phyloP scores from a whole-genome alignment of 1,140 invertebrate genomes.

The Odontomachus brunneus region DNA sequence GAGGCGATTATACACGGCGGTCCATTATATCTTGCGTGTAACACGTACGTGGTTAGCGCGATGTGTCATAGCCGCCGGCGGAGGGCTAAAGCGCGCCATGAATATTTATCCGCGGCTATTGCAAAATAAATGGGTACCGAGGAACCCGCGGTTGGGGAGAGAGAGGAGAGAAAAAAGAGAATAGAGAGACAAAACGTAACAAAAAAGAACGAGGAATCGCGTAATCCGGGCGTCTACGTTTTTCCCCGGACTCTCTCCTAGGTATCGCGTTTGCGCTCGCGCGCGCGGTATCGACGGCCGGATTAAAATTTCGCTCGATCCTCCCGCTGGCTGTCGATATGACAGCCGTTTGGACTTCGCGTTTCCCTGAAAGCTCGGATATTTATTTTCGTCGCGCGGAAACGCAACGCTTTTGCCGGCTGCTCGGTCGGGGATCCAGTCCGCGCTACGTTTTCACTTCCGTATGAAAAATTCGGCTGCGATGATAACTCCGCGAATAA shows the following conservation, averaged over 20 bases:
- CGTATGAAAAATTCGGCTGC: constrained; percentile 50
- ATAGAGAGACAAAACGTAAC: too few relatives aligned
- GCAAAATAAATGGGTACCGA: constrained; percentile 68
- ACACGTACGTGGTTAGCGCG: constrained; percentile 56
- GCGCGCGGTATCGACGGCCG: constrained; percentile 37
- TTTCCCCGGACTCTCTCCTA: background rate
- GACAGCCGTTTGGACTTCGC: constrained; percentile 4
- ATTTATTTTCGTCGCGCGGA: constrained; percentile 42
- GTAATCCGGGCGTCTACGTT: constrained; percentile 27
- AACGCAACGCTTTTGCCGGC: constrained; percentile 7
- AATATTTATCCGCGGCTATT: constrained; percentile 74
- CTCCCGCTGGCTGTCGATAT: constrained; percentile 30
- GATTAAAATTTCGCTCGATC: constrained; percentile 53
- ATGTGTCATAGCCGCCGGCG: constrained; percentile 62
- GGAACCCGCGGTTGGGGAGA: background rate
- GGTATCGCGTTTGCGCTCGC: background rate
- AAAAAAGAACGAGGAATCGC: constrained; percentile 29
- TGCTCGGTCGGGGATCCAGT: background rate
- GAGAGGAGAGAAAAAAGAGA: too few relatives aligned
- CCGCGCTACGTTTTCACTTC: constrained; percentile 7
- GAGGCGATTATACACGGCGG: constrained; percentile 55
- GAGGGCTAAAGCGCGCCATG: constrained; percentile 67
- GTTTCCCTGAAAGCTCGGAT: constrained; percentile 38
- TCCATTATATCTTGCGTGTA: constrained; percentile 73
- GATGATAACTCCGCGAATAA: constrained; percentile 36